Percentiles rank a stretch among this genome's conserved stretches.
Conservation (phyloP, 2,797 vertebrate species). For the Malurus splendens region DNA sequence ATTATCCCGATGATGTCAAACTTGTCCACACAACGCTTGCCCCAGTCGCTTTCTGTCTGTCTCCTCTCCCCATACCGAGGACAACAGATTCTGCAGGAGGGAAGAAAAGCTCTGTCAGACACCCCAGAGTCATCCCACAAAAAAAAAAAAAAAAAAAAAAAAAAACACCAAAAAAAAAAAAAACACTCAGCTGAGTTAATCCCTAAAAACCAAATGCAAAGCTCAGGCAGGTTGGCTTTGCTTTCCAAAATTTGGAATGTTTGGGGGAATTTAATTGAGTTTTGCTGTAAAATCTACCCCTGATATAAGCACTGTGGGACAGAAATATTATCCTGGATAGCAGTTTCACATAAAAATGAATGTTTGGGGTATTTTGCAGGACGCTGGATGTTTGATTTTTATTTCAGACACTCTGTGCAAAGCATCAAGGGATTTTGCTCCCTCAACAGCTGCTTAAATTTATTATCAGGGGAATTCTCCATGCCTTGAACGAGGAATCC, state of each 20-base stretch:
- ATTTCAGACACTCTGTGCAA: background rate
- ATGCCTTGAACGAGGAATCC: background rate
- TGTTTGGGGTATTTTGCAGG: background rate
- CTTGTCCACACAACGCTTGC: slow-evolving; percentile 97
- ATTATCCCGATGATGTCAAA: slow-evolving; percentile 98
- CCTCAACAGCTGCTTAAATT: accelerated
- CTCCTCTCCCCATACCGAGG: slow-evolving; percentile 94
- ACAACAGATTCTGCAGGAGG: slow-evolving; percentile 88
- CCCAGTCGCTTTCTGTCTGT: slow-evolving; percentile 96
- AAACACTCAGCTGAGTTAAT: accelerated
- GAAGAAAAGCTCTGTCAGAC: background rate
- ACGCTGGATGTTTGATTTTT: background rate
- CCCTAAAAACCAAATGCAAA: too few species aligned
- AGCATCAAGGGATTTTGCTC: background rate
- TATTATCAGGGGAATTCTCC: background rate
- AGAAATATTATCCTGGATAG: background rate
- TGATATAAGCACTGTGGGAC: too few species aligned
- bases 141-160: too few species aligned
- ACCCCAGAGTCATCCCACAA: accelerated
- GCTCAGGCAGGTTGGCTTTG: background rate
- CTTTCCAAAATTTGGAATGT: accelerated
- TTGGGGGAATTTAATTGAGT: background rate
- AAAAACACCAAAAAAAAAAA: accelerated
- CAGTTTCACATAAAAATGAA: accelerated
- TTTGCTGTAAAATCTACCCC: background rate